Conservation (phyloP, 1,140 invertebrate genomes). For the Apolygus lucorum region DNA sequence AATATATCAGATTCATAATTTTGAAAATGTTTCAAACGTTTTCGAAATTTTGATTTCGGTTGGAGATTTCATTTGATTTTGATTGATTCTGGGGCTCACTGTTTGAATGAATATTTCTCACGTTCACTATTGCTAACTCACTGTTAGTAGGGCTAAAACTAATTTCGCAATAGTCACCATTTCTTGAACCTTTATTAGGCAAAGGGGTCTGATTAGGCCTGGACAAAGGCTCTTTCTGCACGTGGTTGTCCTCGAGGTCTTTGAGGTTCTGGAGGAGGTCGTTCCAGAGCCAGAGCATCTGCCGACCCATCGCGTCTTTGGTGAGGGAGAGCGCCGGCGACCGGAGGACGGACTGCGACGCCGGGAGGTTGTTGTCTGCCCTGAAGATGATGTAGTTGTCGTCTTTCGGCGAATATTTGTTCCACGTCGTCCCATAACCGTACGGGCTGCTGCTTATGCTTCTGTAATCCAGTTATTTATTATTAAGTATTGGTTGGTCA, state of each 20-base stretch:
- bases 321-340: constrained; percentile 36
- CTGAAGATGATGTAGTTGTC: constrained; percentile 42
- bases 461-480: too few species aligned
- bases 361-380: constrained; percentile 29
- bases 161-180: too few species aligned
- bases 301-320: constrained; percentile 30
- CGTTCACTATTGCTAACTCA: too few species aligned
- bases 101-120: too few species aligned
- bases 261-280: constrained; percentile 32
- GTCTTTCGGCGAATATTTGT: constrained; percentile 45
- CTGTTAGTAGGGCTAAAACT: too few species aligned
- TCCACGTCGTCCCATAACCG: constrained; percentile 46
- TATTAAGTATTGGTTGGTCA: too few species aligned
- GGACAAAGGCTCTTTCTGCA: not conserved
- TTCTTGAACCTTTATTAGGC: not conserved
- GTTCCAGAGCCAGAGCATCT: constrained; percentile 33
- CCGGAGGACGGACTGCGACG: constrained; percentile 35
- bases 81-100: too few species aligned
- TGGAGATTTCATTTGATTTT: too few species aligned
- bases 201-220: not conserved
- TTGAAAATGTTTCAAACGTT: too few species aligned
- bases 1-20: too few species aligned
- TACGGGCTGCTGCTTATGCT: constrained; percentile 45
- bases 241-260: constrained; percentile 19
- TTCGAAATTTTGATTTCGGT: too few species aligned